Conservation (phyloP, 2,888 invertebrate species). For the Cyrtodaria siliqua region DNA sequence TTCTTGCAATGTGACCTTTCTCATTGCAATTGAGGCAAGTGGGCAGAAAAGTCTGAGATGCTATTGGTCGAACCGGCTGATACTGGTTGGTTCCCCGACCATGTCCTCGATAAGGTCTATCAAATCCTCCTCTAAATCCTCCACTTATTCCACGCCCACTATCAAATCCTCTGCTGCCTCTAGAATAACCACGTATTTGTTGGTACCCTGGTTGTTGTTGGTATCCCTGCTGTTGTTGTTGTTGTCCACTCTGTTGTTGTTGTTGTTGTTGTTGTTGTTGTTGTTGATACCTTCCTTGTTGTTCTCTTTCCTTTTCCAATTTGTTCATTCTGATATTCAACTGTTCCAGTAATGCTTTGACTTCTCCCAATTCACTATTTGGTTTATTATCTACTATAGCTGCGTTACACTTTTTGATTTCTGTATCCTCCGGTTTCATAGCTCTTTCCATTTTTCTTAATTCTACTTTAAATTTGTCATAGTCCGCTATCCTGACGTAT, state of each 20-base stretch:
- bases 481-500: constrained; percentile 19
- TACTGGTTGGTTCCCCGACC: not conserved
- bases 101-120: not conserved
- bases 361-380: constrained; percentile 17
- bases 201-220: constrained; percentile 1
- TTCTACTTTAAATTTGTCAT: constrained; percentile 41
- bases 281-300: no score
- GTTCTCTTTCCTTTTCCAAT: no score
- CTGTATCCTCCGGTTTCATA: not conserved
- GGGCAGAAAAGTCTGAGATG: constrained; percentile 7
- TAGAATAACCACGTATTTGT: not conserved
- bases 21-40: constrained; percentile 10
- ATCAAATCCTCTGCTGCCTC: not conserved
- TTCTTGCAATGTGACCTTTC: constrained; percentile 18
- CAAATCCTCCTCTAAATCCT: not conserved
- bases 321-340: constrained; percentile 1
- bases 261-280: no score
- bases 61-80: not conserved
- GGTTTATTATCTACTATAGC: not conserved
- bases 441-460: constrained; percentile 29
- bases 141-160: not conserved
- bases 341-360: constrained; percentile 16
- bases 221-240: no score
- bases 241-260: no score
- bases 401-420: constrained; percentile 12